Evolutionary conservation across 1,140 invertebrate species (phyloP).

Genomic region (Fopius arisanus): DNA sequence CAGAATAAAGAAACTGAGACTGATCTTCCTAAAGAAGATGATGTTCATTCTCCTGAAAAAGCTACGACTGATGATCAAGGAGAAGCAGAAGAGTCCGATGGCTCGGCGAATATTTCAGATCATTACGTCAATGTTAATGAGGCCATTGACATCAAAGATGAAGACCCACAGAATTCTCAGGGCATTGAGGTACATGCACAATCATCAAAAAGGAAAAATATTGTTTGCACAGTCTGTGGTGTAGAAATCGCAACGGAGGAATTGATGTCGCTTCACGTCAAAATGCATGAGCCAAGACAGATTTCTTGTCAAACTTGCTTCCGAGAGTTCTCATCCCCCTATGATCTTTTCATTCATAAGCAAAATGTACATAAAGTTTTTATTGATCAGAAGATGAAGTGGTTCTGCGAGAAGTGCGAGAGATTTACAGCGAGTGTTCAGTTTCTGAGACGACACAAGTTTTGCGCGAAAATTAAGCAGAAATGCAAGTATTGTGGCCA

Average conservation of each 20-base stretch:
- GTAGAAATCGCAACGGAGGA: background rate
- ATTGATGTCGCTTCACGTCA: background rate
- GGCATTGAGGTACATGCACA: too few relatives aligned
- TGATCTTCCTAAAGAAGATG: too few relatives aligned
- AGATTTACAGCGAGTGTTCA: slow-evolving; percentile 1
- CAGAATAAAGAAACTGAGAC: background rate
- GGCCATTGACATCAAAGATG: too few relatives aligned
- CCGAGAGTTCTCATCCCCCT: background rate
- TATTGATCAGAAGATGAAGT: slow-evolving; percentile 10
- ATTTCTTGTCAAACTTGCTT: slow-evolving; percentile 11
- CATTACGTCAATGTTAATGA: too few relatives aligned
- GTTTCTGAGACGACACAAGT: slow-evolving; percentile 3
- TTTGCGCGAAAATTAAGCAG: background rate
- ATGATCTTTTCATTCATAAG: slow-evolving; percentile 28
- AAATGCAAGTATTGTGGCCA: slow-evolving; percentile 23
- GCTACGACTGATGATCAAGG: too few relatives aligned
- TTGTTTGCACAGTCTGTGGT: background rate
- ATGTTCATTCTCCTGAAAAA: too few relatives aligned
- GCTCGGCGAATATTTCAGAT: too few relatives aligned
- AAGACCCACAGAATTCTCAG: too few relatives aligned
- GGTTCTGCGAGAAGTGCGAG: slow-evolving; percentile 21
- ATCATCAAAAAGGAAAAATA: too few relatives aligned
- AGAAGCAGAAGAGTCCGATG: too few relatives aligned
- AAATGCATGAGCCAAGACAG: background rate
- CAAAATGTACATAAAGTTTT: background rate